Base-by-base conservation (phyloP, 2,888 invertebrate genomes). In the Noctua janthina region DNA sequence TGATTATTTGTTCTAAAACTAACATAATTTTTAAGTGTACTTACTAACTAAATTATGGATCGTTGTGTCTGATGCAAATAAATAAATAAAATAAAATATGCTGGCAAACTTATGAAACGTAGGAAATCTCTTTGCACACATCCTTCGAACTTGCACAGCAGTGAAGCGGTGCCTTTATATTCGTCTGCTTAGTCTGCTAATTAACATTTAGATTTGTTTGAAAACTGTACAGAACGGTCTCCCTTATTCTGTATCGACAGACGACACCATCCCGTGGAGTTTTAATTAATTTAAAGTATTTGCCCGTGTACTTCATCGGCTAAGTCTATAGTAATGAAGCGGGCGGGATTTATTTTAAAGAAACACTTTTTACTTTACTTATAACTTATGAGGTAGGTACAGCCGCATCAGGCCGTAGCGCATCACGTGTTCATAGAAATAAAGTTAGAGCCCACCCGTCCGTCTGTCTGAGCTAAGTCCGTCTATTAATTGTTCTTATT, bases 251-350 rank as follows among this genome's bases (percentile, higher is more conserved):
- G 64, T 59, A 81, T 70, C 59, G 59, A 43, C 56, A 79, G 56
- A 64, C 68, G 62, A 51, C 72, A 73, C 69, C 81, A 39, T n/a
- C 35, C 43, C 15, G 46, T 39, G 5, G 15, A 66, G 29, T 29
- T 81, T 54, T 85, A 85, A 83, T 85, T 70, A 81, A 66, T 69
- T 68, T 68, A 17, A 59, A 78, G 29, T 56, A 70, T 81, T 74
- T 59, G 46, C 20, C 56, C n/a, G 56, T 39, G 23, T 46, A 59
- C n/a, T 54, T 74, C 23, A 17, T 51, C 13, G 71, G 3, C 79
- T 49, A 8, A 17, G 69, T 81, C 64, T 43, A 43, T 15, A 39
- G 23, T 15, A n/a, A 23, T 8, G 8, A 66, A 59, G 73, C 81
- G 51, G 20, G 39, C 49, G 85, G 69, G 82, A 39, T 78, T 77